A percentile compares a stretch with the other conserved stretches of the same genome.
Conservation (phyloP, 1,140 invertebrate genomes). For the Agrypnia vestita region DNA sequence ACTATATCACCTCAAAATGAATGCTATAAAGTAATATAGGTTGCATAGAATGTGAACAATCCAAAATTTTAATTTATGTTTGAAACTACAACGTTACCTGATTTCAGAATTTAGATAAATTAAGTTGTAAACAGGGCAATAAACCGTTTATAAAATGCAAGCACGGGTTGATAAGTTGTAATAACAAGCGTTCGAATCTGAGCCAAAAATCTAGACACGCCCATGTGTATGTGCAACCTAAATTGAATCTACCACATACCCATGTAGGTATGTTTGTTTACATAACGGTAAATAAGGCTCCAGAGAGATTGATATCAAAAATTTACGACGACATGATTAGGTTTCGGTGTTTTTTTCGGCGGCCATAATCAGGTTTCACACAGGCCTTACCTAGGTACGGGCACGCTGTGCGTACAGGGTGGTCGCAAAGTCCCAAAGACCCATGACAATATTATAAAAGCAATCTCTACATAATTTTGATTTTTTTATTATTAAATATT, state of each 20-base stretch:
- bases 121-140: slow-evolving; percentile 25
- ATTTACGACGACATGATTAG: slow-evolving; percentile 41
- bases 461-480: too few species aligned
- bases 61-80: not conserved
- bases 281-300: slow-evolving; percentile 47
- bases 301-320: slow-evolving; percentile 46
- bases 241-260: slow-evolving; percentile 8
- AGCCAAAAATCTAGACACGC: slow-evolving; percentile 18
- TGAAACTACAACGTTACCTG: not conserved
- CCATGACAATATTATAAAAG: too few species aligned
- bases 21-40: too few species aligned
- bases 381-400: too few species aligned
- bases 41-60: too few species aligned
- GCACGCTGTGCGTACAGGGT: too few species aligned
- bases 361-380: slow-evolving; percentile 19
- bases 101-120: slow-evolving; percentile 7
- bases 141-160: slow-evolving; percentile 3
- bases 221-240: slow-evolving; percentile 35
- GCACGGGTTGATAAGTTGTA: slow-evolving; percentile 5
- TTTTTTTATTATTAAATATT: too few species aligned
- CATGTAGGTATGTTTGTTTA: slow-evolving; percentile 30
- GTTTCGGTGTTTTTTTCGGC: slow-evolving; percentile 16
- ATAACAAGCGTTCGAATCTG: not conserved
- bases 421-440: too few species aligned
- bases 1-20: too few species aligned